Evolutionary conservation across 2,888 invertebrate species (phyloP).

Genomic region (Acanthosepion pharaonis): DNA sequence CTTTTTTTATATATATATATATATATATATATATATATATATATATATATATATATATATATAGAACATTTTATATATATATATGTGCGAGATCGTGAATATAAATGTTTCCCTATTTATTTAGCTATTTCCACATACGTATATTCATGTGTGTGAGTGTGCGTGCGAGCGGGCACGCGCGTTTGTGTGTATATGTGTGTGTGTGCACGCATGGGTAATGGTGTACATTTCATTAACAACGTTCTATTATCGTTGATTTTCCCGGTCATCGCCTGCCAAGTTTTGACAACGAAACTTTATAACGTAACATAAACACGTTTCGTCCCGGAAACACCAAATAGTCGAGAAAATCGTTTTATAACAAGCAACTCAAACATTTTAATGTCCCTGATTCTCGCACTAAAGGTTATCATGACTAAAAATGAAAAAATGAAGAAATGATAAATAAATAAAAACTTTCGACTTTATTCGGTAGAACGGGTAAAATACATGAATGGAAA

Average conservation of each 20-base stretch:
- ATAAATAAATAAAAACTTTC: background rate
- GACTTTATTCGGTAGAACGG: background rate
- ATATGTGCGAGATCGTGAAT: too few species aligned
- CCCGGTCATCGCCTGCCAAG: background rate
- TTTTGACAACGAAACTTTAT: slow-evolving; percentile 17
- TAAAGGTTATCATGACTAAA: background rate
- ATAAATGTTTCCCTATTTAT: too few species aligned
- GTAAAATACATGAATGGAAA: background rate
- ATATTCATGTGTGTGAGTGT: too few species aligned
- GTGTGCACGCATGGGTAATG: background rate
- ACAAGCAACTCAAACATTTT: background rate
- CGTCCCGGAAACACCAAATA: background rate
- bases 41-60: too few species aligned
- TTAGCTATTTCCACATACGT: too few species aligned
- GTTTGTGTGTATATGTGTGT: too few species aligned
- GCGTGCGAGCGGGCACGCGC: too few species aligned
- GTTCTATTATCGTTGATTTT: background rate
- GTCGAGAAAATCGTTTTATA: background rate
- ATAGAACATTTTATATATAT: too few species aligned
- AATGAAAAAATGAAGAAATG: background rate
- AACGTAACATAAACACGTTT: background rate
- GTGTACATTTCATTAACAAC: background rate
- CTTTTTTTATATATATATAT: too few species aligned
- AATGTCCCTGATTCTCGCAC: background rate
- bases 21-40: too few species aligned